Percentiles rank a stretch among this genome's conserved stretches.
These are phyloP conservation scores for Prietella phreatophila DNA, from an alignment of 2,113 vertebrate species.

Conservation along the genomic window DNA sequence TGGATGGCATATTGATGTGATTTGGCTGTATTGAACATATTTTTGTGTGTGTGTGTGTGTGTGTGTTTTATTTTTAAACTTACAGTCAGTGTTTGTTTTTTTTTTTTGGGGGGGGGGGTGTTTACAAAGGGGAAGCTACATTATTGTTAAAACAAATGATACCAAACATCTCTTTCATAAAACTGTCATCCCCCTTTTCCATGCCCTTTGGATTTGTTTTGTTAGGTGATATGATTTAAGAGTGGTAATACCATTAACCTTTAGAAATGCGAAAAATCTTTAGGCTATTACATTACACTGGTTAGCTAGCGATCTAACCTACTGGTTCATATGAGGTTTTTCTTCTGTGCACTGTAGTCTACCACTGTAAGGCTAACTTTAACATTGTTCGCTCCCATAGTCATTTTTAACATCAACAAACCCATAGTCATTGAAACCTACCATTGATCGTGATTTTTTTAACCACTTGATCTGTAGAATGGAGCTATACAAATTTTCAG, in stretches of 20 bases:
- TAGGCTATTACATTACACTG: neutral
- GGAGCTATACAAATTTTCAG: neutral
- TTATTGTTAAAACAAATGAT: neutral
- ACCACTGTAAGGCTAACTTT: neutral
- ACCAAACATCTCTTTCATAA: neutral
- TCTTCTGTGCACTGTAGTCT: neutral
- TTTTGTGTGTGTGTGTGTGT: neutral
- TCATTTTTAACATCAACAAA: neutral
- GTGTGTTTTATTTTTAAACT: neutral
- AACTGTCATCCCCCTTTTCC: neutral
- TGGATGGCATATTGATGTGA: no score
- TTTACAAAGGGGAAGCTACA: neutral
- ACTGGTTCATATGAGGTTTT: neutral
- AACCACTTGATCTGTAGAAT: neutral
- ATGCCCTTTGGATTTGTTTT: conserved; percentile 17
- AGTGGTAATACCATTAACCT: conserved; percentile 24
- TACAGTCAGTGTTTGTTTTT: neutral
- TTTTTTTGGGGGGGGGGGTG: neutral
- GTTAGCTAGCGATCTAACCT: neutral
- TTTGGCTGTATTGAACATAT: neutral
- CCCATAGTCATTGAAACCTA: neutral
- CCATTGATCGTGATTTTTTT: neutral
- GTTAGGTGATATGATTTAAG: conserved; percentile 23
- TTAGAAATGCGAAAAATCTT: neutral
- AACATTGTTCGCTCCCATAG: neutral